phyloP scores from a whole-genome alignment of 2,888 invertebrate genomes.

The Acrobasis repandana region DNA sequence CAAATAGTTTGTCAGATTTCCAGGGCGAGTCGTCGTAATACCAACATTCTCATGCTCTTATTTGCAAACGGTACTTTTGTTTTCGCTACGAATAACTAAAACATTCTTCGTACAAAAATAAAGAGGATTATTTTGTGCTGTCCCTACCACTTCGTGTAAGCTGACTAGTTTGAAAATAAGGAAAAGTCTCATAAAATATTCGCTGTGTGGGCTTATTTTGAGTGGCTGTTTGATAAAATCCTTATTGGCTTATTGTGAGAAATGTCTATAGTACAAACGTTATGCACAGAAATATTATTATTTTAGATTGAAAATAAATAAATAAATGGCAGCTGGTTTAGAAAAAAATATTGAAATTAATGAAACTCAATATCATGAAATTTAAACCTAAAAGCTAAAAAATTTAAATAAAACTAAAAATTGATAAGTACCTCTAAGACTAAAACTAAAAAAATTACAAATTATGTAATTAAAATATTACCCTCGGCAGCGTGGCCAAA shows the following conservation, averaged over 20 bases:
- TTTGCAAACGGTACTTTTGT: conserved; percentile 1
- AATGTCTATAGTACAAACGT: neutral
- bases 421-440: too few relatives aligned
- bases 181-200: conserved; percentile 1
- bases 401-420: too few relatives aligned
- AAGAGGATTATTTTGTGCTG: neutral
- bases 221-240: neutral
- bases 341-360: too few relatives aligned
- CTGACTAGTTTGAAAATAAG: neutral
- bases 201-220: neutral
- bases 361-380: too few relatives aligned
- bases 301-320: too few relatives aligned
- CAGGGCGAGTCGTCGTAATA: neutral
- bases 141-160: neutral
- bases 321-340: too few relatives aligned
- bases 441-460: too few relatives aligned
- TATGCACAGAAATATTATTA: too few relatives aligned
- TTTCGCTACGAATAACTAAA: conserved; percentile 1
- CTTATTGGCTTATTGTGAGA: neutral
- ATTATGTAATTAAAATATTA: too few relatives aligned
- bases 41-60: conserved; percentile 11
- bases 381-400: too few relatives aligned
- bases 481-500: too few relatives aligned
- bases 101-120: conserved; percentile 10
- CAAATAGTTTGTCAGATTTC: conserved; percentile 7